Evolutionary conservation across 2,888 invertebrate genomes (phyloP).

Genomic region (Macaria liturata): DNA sequence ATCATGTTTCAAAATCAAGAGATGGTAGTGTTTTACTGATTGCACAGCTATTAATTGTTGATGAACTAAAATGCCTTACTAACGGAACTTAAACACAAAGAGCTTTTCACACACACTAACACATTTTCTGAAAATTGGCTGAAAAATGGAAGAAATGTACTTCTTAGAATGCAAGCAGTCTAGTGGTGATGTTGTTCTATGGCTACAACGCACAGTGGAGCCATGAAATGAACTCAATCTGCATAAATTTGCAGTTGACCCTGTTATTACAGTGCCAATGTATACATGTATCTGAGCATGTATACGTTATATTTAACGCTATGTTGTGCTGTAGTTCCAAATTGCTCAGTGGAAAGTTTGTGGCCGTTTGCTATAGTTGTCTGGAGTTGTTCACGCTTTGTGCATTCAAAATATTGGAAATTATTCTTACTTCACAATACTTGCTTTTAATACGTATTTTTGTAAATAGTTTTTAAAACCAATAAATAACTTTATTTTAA

Average conservation of each 20-base stretch:
- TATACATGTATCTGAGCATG: constrained; percentile 30
- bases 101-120: too few relatives aligned
- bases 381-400: constrained; percentile 32
- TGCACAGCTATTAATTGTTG: too few relatives aligned
- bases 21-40: too few relatives aligned
- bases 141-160: background rate
- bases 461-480: too few relatives aligned
- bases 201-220: constrained; percentile 52
- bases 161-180: background rate
- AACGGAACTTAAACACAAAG: too few relatives aligned
- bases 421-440: background rate
- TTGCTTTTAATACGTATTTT: too few relatives aligned
- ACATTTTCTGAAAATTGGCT: too few relatives aligned
- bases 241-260: constrained; percentile 68
- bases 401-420: constrained; percentile 8
- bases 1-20: too few relatives aligned
- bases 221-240: constrained; percentile 69
- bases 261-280: constrained; percentile 60
- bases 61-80: too few relatives aligned
- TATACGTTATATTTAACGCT: constrained; percentile 47
- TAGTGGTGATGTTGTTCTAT: constrained; percentile 5
- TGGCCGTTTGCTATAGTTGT: constrained; percentile 38
- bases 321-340: constrained; percentile 43
- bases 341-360: constrained; percentile 42
- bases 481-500: too few relatives aligned